phyloP scores from a whole-genome alignment of 2,888 invertebrate genomes.

The Lypha dubia region DNA sequence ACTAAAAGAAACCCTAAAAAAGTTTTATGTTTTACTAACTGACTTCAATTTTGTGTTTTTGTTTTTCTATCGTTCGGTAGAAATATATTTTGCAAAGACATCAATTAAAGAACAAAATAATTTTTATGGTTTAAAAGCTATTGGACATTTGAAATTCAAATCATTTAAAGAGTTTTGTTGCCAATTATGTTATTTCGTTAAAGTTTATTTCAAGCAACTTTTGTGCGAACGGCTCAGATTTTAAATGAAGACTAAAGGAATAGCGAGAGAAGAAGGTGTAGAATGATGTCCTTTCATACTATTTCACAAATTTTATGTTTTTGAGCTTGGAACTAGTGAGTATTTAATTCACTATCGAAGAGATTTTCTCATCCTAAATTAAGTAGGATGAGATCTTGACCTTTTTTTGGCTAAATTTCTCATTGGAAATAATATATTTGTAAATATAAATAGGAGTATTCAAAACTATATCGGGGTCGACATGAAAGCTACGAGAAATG shows the following conservation, averaged over 20 bases:
- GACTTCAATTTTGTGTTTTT: neutral
- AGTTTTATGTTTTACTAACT: neutral
- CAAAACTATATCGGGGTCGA: too few species aligned
- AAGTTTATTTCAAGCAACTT: neutral
- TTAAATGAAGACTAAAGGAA: too few species aligned
- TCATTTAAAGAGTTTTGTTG: neutral
- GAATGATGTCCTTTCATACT: too few species aligned
- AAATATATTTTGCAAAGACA: slow-evolving; percentile 21
- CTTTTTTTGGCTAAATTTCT: too few species aligned
- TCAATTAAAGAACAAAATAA: slow-evolving; percentile 29
- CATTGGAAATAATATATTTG: too few species aligned
- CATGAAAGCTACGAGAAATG: too few species aligned
- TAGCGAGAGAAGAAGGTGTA: neutral
- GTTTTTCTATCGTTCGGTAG: neutral
- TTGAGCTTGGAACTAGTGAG: too few species aligned
- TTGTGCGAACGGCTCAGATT: neutral
- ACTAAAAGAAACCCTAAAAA: slow-evolving; percentile 29
- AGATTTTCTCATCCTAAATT: too few species aligned
- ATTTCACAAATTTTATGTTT: too few species aligned
- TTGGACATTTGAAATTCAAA: neutral
- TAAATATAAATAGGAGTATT: too few species aligned
- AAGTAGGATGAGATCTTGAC: too few species aligned
- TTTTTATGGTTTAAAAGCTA: neutral
- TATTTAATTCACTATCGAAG: too few species aligned
- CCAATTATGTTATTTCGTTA: neutral